These are phyloP conservation scores for Stichodactyla helianthus DNA, from an alignment of 64 coral and sea anemone genomes.

Conservation along the genomic window DNA sequence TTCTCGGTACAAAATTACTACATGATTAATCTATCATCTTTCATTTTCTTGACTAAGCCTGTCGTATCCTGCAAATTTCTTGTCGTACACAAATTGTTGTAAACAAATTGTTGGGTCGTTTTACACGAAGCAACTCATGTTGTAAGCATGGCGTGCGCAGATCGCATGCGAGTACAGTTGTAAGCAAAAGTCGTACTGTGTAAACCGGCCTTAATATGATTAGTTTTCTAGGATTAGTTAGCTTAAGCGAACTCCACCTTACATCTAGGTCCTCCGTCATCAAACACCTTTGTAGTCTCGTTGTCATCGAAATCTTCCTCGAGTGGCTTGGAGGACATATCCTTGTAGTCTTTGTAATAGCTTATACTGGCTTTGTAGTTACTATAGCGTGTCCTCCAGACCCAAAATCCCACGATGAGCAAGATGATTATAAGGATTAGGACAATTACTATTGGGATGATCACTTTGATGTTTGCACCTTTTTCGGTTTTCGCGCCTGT, in stretches of 20 bases:
- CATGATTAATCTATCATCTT: too few relatives aligned
- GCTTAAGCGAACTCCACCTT: constrained; percentile 52
- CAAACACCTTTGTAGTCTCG: constrained; percentile 39
- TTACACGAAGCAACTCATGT: too few relatives aligned
- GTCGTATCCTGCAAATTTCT: too few relatives aligned
- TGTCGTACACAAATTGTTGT: too few relatives aligned
- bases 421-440: background rate
- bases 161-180: too few relatives aligned
- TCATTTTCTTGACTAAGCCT: too few relatives aligned
- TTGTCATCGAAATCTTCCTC: constrained; percentile 67
- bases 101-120: too few relatives aligned
- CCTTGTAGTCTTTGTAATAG: constrained; percentile 61
- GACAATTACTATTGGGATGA: constrained; percentile 29
- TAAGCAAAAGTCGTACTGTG: too few relatives aligned
- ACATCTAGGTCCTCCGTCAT: constrained; percentile 41
- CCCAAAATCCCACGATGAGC: background rate
- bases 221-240: too few relatives aligned
- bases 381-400: background rate
- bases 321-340: constrained; percentile 48
- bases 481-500: background rate
- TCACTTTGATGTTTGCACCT: background rate
- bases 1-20: too few relatives aligned
- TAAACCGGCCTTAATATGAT: too few relatives aligned
- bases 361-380: constrained; percentile 33
- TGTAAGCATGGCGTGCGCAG: too few relatives aligned